Conservation (phyloP, 2,113 vertebrate genomes). For the Mohoua ochrocephala region DNA sequence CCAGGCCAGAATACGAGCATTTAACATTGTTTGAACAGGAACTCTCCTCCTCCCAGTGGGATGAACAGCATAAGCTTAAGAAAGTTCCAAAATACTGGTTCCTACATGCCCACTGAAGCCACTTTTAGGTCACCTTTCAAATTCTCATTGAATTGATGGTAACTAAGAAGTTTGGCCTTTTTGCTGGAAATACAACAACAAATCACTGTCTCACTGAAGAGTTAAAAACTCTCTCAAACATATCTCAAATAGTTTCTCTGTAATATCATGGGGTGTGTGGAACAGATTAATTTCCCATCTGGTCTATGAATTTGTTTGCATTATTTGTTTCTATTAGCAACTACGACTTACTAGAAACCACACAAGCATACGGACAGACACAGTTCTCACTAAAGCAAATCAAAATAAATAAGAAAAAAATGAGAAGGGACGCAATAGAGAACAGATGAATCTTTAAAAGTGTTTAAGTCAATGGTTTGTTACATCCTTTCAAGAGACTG, state of each 20-base stretch:
- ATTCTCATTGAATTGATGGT: background rate
- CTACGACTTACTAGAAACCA: conserved; percentile 20
- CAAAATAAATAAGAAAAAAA: background rate
- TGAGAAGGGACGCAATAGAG: background rate
- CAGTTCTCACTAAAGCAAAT: background rate
- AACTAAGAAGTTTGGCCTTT: background rate
- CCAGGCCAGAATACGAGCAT: conserved; percentile 5
- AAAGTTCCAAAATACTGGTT: background rate
- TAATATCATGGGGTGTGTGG: conserved; percentile 32
- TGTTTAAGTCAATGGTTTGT: background rate
- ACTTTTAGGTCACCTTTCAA: background rate
- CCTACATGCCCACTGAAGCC: background rate
- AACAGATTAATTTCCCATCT: conserved; percentile 47
- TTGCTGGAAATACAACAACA: background rate
- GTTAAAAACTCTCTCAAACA: conserved; percentile 1
- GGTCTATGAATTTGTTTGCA: conserved; percentile 48
- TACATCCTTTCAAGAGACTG: background rate
- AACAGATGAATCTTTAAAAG: background rate
- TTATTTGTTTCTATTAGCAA: conserved; percentile 65
- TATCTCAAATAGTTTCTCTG: conserved; percentile 48
- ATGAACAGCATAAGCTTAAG: background rate
- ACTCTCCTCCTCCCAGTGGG: background rate
- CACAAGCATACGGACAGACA: background rate
- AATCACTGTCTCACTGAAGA: background rate
- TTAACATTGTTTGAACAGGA: background rate